phyloP scores from a whole-genome alignment of 2,888 invertebrate species.

The Stegophylla sp. region DNA sequence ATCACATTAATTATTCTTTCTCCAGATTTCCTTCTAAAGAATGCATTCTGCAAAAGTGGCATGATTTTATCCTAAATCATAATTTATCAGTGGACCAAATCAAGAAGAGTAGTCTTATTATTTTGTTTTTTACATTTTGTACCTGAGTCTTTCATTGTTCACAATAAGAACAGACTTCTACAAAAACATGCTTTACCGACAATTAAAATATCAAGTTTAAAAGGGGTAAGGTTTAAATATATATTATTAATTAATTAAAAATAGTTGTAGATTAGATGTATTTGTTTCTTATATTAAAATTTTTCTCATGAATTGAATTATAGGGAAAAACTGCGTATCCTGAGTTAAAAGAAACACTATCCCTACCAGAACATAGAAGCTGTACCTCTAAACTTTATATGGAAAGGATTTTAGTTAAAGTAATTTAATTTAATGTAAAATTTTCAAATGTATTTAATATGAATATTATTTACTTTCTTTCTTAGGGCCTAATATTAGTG shows the following conservation, averaged over 20 bases:
- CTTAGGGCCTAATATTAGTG: not conserved
- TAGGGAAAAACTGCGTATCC: slow-evolving; percentile 1
- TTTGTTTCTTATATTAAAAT: not conserved
- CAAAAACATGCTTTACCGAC: slow-evolving; percentile 8
- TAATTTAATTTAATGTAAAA: slow-evolving; percentile 10
- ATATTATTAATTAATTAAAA: slow-evolving; percentile 11
- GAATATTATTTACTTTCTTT: not conserved
- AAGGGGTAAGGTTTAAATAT: not conserved
- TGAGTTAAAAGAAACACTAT: not conserved
- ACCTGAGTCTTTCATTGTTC: not conserved
- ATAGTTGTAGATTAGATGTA: slow-evolving; percentile 10
- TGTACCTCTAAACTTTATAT: not conserved
- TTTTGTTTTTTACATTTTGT: slow-evolving; percentile 17
- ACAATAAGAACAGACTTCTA: not conserved
- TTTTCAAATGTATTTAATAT: not conserved
- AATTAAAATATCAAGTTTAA: not conserved
- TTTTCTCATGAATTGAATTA: not conserved
- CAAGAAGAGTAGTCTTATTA: not conserved
- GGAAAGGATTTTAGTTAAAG: slow-evolving; percentile 1
- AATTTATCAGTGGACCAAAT: not conserved
- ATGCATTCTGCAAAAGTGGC: not conserved
- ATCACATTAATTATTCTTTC: not conserved
- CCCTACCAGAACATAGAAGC: not conserved
- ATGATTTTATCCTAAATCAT: not conserved
- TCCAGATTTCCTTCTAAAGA: slow-evolving; percentile 8